Evolutionary conservation across 2,113 vertebrate species (phyloP).

Genomic region (Myotis davidii): DNA sequence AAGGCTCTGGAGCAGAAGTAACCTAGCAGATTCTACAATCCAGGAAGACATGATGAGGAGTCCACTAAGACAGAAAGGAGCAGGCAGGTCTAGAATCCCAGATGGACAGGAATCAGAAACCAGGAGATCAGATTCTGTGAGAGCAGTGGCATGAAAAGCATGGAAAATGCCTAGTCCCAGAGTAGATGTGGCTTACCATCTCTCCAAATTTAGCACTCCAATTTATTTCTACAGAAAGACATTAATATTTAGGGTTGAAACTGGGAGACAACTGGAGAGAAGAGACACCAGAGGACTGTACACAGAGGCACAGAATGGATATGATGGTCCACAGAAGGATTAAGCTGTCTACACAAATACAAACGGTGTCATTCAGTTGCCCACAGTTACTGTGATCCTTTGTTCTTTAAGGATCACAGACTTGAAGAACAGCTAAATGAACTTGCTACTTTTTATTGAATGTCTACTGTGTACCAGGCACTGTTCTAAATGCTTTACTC

Average conservation of each 20-base stretch:
- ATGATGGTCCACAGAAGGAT: slow-evolving; percentile 89
- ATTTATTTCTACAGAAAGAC: slow-evolving; percentile 91
- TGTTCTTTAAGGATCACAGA: background rate
- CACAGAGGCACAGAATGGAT: slow-evolving; percentile 81
- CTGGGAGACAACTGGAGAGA: slow-evolving; percentile 83
- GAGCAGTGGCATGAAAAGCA: background rate
- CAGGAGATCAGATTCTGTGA: background rate
- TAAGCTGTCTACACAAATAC: slow-evolving; percentile 89
- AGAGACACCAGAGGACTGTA: slow-evolving; percentile 89
- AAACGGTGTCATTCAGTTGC: slow-evolving; percentile 89
- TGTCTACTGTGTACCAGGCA: background rate
- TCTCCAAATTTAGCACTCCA: slow-evolving; percentile 88
- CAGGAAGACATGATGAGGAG: background rate
- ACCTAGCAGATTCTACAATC: background rate
- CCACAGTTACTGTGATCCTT: slow-evolving; percentile 83
- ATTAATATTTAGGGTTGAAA: slow-evolving; percentile 90
- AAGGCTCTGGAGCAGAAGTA: background rate
- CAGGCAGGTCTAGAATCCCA: background rate
- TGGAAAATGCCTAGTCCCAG: background rate
- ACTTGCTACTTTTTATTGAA: background rate
- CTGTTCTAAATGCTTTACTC: background rate
- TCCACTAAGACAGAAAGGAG: background rate
- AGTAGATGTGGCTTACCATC: background rate
- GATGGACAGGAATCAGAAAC: background rate
- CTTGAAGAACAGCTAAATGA: background rate